Evolutionary conservation across 1,140 invertebrate species (phyloP).

Genomic region (Maconellicoccus hirsutus): DNA sequence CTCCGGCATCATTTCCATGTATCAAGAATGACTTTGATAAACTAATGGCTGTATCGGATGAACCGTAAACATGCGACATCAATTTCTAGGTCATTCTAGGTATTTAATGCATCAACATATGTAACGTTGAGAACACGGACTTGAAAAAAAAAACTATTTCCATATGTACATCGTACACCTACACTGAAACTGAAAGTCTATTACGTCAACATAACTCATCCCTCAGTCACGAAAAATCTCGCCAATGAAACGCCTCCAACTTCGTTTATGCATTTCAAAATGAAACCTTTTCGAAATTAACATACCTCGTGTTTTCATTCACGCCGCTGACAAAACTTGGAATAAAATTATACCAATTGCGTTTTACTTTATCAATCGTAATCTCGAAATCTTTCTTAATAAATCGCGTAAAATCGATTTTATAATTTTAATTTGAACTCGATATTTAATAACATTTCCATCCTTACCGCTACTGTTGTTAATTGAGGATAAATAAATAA

Average conservation of each 20-base stretch:
- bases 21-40: not conserved
- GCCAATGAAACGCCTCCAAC: not conserved
- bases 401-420: too few relatives aligned
- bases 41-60: conserved; percentile 3
- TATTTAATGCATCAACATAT: not conserved
- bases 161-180: not conserved
- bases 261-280: not conserved
- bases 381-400: too few relatives aligned
- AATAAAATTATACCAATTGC: too few relatives aligned
- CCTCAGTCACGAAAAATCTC: not conserved
- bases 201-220: conserved; percentile 3
- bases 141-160: too few relatives aligned
- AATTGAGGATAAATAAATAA: too few relatives aligned
- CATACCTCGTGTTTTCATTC: too few relatives aligned
- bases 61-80: conserved; percentile 7
- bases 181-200: not conserved
- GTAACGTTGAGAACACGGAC: not conserved
- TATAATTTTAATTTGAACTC: too few relatives aligned
- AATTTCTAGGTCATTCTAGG: not conserved
- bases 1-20: not conserved
- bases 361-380: too few relatives aligned
- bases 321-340: too few relatives aligned
- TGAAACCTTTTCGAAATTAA: not conserved
- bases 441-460: too few relatives aligned
- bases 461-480: too few relatives aligned